Conservation (phyloP, 2,797 vertebrate species). For the Periparus ater region DNA sequence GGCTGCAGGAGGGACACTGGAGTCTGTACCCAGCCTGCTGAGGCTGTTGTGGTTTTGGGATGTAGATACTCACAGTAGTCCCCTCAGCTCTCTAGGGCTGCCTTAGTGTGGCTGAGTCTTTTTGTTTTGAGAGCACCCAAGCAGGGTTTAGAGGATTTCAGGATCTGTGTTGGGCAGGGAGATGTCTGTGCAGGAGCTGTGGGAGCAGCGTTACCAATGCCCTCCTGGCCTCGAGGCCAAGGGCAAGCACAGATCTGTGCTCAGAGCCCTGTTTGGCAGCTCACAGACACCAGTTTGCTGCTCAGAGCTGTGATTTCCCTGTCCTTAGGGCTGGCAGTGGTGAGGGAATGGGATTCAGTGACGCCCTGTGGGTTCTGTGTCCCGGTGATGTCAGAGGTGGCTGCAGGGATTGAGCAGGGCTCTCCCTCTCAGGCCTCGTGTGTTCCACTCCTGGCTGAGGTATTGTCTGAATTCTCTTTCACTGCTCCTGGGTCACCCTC, state of each 20-base stretch:
- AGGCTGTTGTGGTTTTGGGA: background rate
- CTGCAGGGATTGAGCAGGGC: background rate
- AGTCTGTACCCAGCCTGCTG: background rate
- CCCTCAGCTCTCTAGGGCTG: background rate
- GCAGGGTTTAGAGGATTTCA: background rate
- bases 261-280: background rate
- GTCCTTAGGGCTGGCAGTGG: background rate
- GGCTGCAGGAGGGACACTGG: background rate
- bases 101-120: background rate
- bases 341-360: background rate
- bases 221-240: background rate
- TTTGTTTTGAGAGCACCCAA: background rate
- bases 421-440: fast-evolving
- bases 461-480: background rate
- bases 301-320: background rate
- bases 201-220: fast-evolving
- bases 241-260: fast-evolving
- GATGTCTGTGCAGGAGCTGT: background rate
- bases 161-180: background rate
- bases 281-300: background rate
- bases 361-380: background rate
- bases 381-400: fast-evolving
- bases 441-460: background rate
- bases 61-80: background rate
- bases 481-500: background rate